Conservation (phyloP, 2,113 vertebrate genomes). For the Grantiella picta region DNA sequence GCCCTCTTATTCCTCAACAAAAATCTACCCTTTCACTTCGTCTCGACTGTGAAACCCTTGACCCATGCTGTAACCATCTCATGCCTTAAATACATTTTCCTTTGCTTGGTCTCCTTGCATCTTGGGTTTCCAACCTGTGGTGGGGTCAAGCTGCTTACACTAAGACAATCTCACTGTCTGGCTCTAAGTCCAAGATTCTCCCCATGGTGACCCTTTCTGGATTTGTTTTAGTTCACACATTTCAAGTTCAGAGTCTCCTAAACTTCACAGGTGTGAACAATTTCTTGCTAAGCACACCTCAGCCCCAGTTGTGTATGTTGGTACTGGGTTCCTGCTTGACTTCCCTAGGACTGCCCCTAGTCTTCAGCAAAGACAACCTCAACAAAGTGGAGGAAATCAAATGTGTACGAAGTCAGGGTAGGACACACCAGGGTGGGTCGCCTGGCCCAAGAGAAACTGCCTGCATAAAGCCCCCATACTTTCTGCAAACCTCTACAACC, state of each 20-base stretch:
- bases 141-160: background rate
- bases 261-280: background rate
- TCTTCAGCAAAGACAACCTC: background rate
- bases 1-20: background rate
- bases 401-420: background rate
- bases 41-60: background rate
- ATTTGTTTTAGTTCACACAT: background rate
- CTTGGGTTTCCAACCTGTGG: background rate
- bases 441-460: background rate
- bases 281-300: background rate
- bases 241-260: background rate
- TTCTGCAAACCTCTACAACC: background rate
- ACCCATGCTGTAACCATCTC: background rate
- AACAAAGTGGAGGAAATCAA: background rate
- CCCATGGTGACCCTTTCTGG: background rate
- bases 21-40: background rate
- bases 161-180: background rate
- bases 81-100: background rate
- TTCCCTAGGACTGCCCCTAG: background rate
- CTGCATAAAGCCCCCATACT: background rate
- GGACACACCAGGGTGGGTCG: background rate
- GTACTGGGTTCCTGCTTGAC: background rate
- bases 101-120: background rate
- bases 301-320: background rate
- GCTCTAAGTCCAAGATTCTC: background rate